These are phyloP conservation scores for Drosophila pseudotakahashii DNA, from an alignment of 2,888 invertebrate genomes.

Conservation along the genomic window DNA sequence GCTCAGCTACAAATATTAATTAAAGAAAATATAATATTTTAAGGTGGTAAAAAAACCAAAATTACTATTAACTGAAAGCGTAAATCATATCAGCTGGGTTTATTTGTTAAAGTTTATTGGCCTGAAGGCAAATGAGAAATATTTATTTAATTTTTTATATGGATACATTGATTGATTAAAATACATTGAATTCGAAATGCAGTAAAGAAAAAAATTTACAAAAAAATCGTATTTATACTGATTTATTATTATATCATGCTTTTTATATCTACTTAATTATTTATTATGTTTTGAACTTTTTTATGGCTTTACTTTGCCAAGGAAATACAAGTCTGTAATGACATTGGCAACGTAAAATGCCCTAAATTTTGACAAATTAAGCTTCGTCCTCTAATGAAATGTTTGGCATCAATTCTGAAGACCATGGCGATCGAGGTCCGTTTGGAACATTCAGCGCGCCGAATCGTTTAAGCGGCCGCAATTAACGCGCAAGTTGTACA, in stretches of 20 bases:
- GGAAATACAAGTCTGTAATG: neutral
- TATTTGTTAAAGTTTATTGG: too few species aligned
- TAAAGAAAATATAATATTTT: neutral
- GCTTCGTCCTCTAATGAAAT: conserved; percentile 24
- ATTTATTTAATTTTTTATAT: neutral
- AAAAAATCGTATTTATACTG: neutral
- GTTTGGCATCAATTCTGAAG: conserved; percentile 11
- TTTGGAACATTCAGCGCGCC: conserved; percentile 13
- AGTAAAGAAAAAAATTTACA: neutral
- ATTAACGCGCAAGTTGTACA: conserved; percentile 34
- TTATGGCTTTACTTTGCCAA: neutral
- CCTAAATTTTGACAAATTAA: neutral
- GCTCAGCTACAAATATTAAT: neutral
- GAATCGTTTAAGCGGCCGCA: conserved; percentile 28
- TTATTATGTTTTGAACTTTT: neutral
- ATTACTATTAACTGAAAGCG: neutral
- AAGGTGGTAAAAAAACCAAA: too few species aligned
- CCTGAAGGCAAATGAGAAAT: neutral
- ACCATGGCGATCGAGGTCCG: conserved; percentile 5
- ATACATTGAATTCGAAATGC: neutral
- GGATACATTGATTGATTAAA: neutral
- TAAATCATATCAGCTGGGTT: neutral
- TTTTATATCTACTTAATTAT: neutral
- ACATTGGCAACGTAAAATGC: neutral
- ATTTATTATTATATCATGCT: neutral